phyloP scores from a whole-genome alignment of 2,113 vertebrate genomes.

The human region GRCh38 chr6:7326501-7327000 shows the following conservation, averaged over 20 bases:
- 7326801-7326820: constrained; percentile 22
- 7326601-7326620: neutral
- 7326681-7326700: neutral
- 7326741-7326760: constrained; percentile 41
- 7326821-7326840: constrained; percentile 17
- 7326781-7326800: neutral
- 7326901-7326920: constrained; percentile 40
- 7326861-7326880: constrained; percentile 21
- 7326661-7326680: neutral
- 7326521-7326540: neutral
- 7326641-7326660: neutral
- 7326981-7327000: neutral
- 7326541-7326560: neutral
- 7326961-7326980: neutral
- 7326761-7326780: neutral
- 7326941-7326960: neutral
- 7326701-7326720: neutral
- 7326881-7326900: constrained; percentile 48
- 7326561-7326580: neutral
- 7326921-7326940: constrained; percentile 13
- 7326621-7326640: neutral
- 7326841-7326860: constrained; percentile 35
- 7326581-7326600: neutral
- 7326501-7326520: neutral
- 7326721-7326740: constrained; percentile 23